Percentiles rank a stretch among this genome's conserved stretches.
Evolutionary conservation across 1,140 invertebrate species (phyloP).

Genomic region (Arctopsyche grandis): DNA sequence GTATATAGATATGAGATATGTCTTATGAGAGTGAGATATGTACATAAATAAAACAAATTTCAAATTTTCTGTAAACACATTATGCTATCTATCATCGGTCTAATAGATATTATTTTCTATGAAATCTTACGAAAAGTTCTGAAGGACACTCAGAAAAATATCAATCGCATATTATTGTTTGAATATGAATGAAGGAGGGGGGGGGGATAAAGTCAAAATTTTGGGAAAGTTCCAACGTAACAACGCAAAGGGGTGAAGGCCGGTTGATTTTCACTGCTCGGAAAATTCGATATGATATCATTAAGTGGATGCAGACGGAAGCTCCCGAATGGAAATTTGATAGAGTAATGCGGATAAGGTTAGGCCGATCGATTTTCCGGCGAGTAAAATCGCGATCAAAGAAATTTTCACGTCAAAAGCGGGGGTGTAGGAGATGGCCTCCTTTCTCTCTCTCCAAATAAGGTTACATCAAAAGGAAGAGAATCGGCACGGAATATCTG

Average conservation of each 20-base stretch:
- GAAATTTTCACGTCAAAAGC: constrained; percentile 26
- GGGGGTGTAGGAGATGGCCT: background rate
- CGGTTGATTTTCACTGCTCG: background rate
- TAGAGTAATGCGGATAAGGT: constrained; percentile 5
- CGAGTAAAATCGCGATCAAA: background rate
- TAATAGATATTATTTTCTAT: background rate
- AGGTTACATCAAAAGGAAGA: constrained; percentile 10
- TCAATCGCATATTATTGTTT: background rate
- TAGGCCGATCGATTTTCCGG: background rate
- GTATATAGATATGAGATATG: too few relatives aligned
- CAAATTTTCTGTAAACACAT: too few relatives aligned
- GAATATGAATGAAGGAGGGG: background rate
- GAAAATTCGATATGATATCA: background rate
- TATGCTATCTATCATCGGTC: too few relatives aligned
- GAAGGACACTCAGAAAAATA: background rate
- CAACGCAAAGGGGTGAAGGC: background rate
- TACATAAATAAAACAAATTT: too few relatives aligned
- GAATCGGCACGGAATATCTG: constrained; percentile 21
- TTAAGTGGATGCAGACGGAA: background rate
- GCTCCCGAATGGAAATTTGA: background rate
- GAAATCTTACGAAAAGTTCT: background rate
- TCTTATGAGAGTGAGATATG: too few relatives aligned
- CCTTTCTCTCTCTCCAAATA: constrained; percentile 6
- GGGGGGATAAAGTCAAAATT: background rate
- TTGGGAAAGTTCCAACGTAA: constrained; percentile 11